Evolutionary conservation across 2,888 invertebrate species (phyloP).

Genomic region (Uloborus plumipes): DNA sequence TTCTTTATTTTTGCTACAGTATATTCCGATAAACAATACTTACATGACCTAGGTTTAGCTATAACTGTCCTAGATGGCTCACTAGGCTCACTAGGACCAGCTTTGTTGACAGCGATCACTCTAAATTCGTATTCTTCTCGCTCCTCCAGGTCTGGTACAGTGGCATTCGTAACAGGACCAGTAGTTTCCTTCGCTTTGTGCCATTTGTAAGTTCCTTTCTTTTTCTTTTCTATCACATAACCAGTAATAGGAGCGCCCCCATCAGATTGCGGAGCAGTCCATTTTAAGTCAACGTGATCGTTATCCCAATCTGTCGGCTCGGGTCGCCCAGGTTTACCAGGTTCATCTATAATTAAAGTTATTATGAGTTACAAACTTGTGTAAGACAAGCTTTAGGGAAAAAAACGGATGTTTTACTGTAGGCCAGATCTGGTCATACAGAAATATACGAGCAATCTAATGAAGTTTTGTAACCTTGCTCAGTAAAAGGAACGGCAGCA

Average conservation of each 20-base stretch:
- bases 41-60: slow-evolving; percentile 81
- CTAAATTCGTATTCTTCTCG: slow-evolving; percentile 74
- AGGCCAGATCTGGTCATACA: no score
- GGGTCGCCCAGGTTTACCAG: slow-evolving; percentile 91
- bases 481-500: no score
- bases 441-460: no score
- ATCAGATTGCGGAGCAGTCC: slow-evolving; percentile 92
- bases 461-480: no score
- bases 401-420: no score
- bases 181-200: slow-evolving; percentile 91
- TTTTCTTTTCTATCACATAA: slow-evolving; percentile 87
- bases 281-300: slow-evolving; percentile 94
- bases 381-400: no score
- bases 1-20: no score
- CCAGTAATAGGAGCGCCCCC: slow-evolving; percentile 85
- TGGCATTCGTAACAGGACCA: slow-evolving; percentile 89
- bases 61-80: slow-evolving; percentile 83
- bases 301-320: slow-evolving; percentile 96
- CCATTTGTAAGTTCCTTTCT: slow-evolving; percentile 75
- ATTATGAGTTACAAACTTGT: no score
- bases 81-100: slow-evolving; percentile 72
- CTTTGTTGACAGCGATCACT: slow-evolving; percentile 73
- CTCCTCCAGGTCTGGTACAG: slow-evolving; percentile 89
- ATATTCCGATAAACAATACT: slow-evolving; percentile 66
- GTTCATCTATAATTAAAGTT: slow-evolving; percentile 79